Conservation (phyloP, 2,113 vertebrate species). For the Aplodontia rufa region DNA sequence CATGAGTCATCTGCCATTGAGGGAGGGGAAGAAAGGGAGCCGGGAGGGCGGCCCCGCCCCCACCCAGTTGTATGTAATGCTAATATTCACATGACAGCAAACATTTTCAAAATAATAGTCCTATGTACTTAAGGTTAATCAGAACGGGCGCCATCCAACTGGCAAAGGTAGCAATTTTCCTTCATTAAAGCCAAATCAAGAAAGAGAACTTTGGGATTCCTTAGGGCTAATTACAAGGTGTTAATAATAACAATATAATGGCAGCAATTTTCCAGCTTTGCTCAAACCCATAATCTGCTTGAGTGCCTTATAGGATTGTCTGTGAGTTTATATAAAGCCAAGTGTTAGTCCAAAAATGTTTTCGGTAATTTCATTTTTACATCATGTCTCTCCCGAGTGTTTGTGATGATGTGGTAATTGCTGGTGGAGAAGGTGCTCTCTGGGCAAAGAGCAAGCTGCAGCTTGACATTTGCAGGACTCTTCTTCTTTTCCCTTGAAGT, state of each 20-base stretch:
- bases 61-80: conserved; percentile 77
- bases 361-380: conserved; percentile 88
- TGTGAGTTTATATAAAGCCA: conserved; percentile 89
- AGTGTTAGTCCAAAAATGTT: conserved; percentile 87
- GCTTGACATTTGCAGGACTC: conserved; percentile 78
- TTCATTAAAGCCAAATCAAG: conserved; percentile 98
- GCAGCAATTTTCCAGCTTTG: conserved; percentile 96
- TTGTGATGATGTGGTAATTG: conserved; percentile 84
- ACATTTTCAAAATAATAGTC: conserved; percentile 93
- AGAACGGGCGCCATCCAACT: conserved; percentile 97
- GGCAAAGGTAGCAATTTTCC: conserved; percentile 98
- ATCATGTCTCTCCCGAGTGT: conserved; percentile 87
- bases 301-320: conserved; percentile 91
- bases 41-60: conserved; percentile 13
- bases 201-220: conserved; percentile 98
- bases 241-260: conserved; percentile 99
- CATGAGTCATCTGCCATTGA: conserved; percentile 64
- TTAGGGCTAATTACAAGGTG: conserved; percentile 99
- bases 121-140: conserved; percentile 92
- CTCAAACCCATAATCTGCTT: conserved; percentile 93
- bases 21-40: not conserved
- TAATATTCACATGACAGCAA: conserved; percentile 89
- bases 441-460: conserved; percentile 79
- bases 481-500: conserved; percentile 65
- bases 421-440: conserved; percentile 70